Base-by-base conservation (phyloP, 1,140 invertebrate genomes). In the Hypothenemus hampei region DNA sequence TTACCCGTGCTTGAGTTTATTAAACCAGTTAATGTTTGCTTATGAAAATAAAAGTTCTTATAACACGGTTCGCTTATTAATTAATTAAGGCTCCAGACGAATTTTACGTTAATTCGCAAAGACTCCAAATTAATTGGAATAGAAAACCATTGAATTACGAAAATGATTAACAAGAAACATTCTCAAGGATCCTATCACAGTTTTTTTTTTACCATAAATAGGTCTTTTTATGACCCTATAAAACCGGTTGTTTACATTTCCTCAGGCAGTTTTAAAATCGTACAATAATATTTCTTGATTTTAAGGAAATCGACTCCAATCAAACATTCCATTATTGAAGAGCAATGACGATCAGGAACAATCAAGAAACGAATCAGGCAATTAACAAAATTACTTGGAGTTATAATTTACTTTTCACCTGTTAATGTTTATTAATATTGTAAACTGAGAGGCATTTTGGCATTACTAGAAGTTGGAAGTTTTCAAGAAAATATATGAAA, bases 271-370 rank as follows among this genome's bases (percentile, higher is more conserved):
- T 31, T 31, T 13, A 31, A 11, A 11, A 31, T 13, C 26, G 10
- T 39, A 16, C 19, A 39, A 39, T 39, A 8, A 39, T 16, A 15
- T 10, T 39, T 16, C 36, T 16, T 19, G 3, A 16, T 22, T 50
- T 50, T 24, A 13, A 50, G 47, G 22, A 18, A 50, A 50, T 20
- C 11, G 33, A 10, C 15, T 16, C 26, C n/a, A n/a, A 1, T 7
- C 33, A n/a, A 48, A 48, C 10, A n/a, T 16, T 16, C 15, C 47
- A 39, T 11, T 24, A 24, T 23, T 26, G 10, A 50, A 50, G 22
- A 24, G 33, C 35, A 50, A 39, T 50, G 47, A 50, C n/a, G 11
- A 24, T 8, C 35, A 50, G 15, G 47, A 50, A 8, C 47, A 37
- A 50, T 6, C 11, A n/a, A 39, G 19, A 7, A 36, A 36, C 33